Evolutionary conservation across 2,888 invertebrate species (phyloP).

Genomic region (Meandrusa payeni): DNA sequence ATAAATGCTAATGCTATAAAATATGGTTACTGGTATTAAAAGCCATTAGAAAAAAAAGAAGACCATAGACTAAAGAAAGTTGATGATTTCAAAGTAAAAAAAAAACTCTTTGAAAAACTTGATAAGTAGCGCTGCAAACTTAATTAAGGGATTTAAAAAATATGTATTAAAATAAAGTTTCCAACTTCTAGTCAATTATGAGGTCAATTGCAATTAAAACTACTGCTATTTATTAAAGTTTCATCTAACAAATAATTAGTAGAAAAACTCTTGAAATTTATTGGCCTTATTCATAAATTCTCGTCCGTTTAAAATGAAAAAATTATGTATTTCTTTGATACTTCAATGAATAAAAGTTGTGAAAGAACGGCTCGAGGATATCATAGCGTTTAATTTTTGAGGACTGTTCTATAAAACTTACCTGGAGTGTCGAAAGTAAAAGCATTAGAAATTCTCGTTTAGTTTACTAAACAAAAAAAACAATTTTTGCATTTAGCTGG

Average conservation of each 20-base stretch:
- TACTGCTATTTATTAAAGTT: slow-evolving; percentile 4
- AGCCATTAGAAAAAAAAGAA: no score
- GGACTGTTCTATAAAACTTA: slow-evolving; percentile 3
- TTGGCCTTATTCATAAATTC: slow-evolving; percentile 1
- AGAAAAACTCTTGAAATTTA: slow-evolving; percentile 6
- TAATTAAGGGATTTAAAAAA: no score
- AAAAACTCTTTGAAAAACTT: no score
- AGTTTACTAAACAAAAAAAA: no score
- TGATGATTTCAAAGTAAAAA: no score
- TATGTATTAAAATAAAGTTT: no score
- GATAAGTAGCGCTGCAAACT: no score
- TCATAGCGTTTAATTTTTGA: slow-evolving; percentile 7
- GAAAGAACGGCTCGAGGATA: slow-evolving; percentile 9
- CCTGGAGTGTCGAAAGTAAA: neutral
- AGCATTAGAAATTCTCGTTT: no score
- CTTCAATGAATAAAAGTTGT: neutral
- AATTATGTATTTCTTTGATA: slow-evolving; percentile 9
- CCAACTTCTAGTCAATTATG: neutral
- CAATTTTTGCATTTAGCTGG: no score
- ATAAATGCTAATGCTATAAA: no score
- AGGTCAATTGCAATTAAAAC: slow-evolving; percentile 12
- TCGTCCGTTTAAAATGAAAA: slow-evolving; percentile 1
- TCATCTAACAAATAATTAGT: slow-evolving; percentile 1
- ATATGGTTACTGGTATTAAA: no score
- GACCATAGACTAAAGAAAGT: no score